Base-by-base conservation (phyloP, 2,888 invertebrate genomes). In the Ichneumoninae sp. region DNA sequence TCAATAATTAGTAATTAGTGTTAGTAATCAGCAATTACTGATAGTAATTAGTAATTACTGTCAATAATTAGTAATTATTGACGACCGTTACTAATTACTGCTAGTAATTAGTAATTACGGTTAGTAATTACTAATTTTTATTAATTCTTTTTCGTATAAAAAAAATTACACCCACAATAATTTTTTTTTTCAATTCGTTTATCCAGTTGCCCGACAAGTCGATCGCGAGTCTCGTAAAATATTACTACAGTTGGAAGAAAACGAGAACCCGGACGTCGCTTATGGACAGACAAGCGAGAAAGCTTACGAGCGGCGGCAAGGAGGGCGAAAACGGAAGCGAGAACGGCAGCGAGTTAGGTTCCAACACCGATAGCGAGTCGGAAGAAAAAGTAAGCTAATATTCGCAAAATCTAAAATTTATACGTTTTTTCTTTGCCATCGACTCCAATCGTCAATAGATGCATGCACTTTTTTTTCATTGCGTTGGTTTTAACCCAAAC, bases 211-310 rank as follows among this genome's bases (percentile, higher is more conserved):
- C 99, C 47, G 99, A 99, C 93, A 99, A 99, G 94, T 97, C 98
- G 69, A 98, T 99, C 92, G 98, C 98, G 68, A 97, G 97, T 90
- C 95, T 99, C 90, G 99, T 99, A 1, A 98, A 98, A 94, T 99
- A 99, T 94, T 99, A 99, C 94, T 99, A 99, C 93, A 98, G 98
- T 91, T 99, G 99, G 99, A 99, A 99, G 94, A 99, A 99, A 94
- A 98, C 98, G 30, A 95, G 98, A 89, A 97, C 97, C 90, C 96
- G 98, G 82, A 98, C 97, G 78, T 98, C 98, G 90, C 95, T 98
- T 52, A 99, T 99, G 98, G 99, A 99, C 94, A 95, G 96, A 87
- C 97, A 97, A 92, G 97, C 96, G 1, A 95, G 96, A 85, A 96
- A 96, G 92, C 93, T 96, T 84, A 95, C 95, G n/a, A 94, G 94